These are phyloP conservation scores for Pogonocichla stellata DNA, from an alignment of 2,113 vertebrate genomes.

Conservation along the genomic window DNA sequence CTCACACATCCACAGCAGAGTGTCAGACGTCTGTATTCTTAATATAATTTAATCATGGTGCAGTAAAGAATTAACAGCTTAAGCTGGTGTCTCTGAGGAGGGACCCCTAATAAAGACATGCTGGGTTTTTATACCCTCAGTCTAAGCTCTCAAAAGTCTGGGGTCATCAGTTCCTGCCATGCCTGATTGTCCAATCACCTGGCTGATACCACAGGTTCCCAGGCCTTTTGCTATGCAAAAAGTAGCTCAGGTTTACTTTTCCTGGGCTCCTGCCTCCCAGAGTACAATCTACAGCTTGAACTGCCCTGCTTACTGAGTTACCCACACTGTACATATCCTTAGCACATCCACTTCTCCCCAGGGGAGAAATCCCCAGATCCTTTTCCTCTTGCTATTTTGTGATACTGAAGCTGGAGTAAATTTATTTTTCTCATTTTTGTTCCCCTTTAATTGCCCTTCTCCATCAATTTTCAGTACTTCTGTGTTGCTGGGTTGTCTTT, in stretches of 20 bases:
- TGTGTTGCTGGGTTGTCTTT: not conserved
- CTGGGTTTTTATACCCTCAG: not conserved
- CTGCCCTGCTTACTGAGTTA: not conserved
- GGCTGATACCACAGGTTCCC: not conserved
- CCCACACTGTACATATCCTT: accelerated
- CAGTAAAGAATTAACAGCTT: not conserved
- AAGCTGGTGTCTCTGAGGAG: not conserved
- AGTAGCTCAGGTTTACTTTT: not conserved
- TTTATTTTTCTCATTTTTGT: not conserved
- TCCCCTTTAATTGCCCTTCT: not conserved
- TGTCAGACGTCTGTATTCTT: too few species aligned
- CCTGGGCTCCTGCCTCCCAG: not conserved
- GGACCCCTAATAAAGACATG: not conserved
- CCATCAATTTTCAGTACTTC: not conserved
- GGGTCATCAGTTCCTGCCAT: not conserved
- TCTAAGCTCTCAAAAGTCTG: not conserved
- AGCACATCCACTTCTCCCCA: not conserved
- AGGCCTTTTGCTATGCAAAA: not conserved
- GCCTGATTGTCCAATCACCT: not conserved
- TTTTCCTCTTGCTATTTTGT: not conserved
- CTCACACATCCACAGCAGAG: not conserved
- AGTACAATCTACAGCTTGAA: not conserved
- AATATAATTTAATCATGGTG: not conserved
- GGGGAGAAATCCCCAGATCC: not conserved
- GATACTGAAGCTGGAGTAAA: not conserved